Percentiles rank a stretch among this genome's conserved stretches.
These are phyloP conservation scores for Micromys minutus DNA, from an alignment of 2,113 vertebrate genomes.

Conservation along the genomic window DNA sequence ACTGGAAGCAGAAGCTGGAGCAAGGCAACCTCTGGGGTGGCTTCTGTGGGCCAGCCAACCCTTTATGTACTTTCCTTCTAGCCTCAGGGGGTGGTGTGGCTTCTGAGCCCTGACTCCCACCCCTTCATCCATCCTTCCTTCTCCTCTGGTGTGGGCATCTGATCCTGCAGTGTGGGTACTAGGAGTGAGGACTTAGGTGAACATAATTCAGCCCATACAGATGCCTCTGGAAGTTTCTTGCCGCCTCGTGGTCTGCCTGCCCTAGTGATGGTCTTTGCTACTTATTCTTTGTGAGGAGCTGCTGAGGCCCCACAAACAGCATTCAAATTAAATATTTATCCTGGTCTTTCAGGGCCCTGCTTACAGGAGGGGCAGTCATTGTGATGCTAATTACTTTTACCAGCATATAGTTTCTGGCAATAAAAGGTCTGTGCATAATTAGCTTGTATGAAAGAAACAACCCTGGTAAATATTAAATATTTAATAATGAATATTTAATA, in stretches of 20 bases:
- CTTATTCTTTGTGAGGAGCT: background rate
- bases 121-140: background rate
- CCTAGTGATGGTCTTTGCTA: background rate
- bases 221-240: fast-evolving
- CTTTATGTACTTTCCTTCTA: fast-evolving
- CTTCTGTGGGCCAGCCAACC: fast-evolving
- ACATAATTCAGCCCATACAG: fast-evolving
- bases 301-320: background rate
- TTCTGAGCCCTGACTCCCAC: fast-evolving
- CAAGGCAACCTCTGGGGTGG: fast-evolving
- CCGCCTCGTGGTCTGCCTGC: fast-evolving
- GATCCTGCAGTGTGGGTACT: background rate
- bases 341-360: conserved; percentile 10
- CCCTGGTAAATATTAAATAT: conserved; percentile 66
- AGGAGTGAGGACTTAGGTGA: background rate
- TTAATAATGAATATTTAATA: conserved; percentile 64
- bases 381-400: conserved; percentile 56
- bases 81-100: fast-evolving
- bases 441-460: conserved; percentile 47
- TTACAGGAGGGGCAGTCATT: conserved; percentile 5
- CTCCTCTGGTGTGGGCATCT: fast-evolving
- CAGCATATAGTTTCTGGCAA: conserved; percentile 34
- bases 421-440: conserved; percentile 44
- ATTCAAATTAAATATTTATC: conserved; percentile 60
- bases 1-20: too few species aligned